Conservation (phyloP, 2,888 invertebrate species). For the Dicycla oo region DNA sequence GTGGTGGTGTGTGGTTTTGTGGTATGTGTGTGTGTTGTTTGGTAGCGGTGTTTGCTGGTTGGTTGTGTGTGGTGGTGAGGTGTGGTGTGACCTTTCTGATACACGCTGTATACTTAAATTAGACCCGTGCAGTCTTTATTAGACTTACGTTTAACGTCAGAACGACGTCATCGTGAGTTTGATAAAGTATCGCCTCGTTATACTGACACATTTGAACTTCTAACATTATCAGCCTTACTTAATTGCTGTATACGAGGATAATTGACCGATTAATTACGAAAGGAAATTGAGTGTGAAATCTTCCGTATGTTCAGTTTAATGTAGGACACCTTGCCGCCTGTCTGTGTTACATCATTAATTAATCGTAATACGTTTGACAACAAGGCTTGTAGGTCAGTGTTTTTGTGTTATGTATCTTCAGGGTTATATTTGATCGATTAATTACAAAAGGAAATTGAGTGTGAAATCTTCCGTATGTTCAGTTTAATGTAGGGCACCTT, state of each 20-base stretch:
- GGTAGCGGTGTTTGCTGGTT: too few species aligned
- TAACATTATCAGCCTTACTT: slow-evolving; percentile 43
- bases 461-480: slow-evolving; percentile 42
- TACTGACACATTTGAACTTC: slow-evolving; percentile 41
- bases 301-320: slow-evolving; percentile 36
- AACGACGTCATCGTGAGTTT: slow-evolving; percentile 24
- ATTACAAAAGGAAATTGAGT: slow-evolving; percentile 52
- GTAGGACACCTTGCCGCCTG: slow-evolving; percentile 30
- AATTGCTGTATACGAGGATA: slow-evolving; percentile 53
- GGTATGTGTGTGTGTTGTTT: too few species aligned
- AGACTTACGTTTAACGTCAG: slow-evolving; percentile 25
- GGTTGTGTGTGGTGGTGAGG: too few species aligned
- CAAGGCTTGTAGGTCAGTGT: slow-evolving; percentile 30
- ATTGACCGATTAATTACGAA: slow-evolving; percentile 49
- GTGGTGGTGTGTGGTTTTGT: too few species aligned
- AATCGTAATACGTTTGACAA: slow-evolving; percentile 32
- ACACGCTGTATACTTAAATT: too few species aligned
- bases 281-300: slow-evolving; percentile 53
- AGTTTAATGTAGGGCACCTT: slow-evolving; percentile 41
- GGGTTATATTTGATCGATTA: slow-evolving; percentile 47
- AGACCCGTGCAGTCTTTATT: slow-evolving; percentile 14
- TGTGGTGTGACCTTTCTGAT: too few species aligned
- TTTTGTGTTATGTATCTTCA: not conserved
- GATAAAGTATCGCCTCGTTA: slow-evolving; percentile 23
- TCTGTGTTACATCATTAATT: slow-evolving; percentile 30